phyloP scores from a whole-genome alignment of 37 sponge, comb jelly and placozoan genomes.

The Bolinopsis microptera region DNA sequence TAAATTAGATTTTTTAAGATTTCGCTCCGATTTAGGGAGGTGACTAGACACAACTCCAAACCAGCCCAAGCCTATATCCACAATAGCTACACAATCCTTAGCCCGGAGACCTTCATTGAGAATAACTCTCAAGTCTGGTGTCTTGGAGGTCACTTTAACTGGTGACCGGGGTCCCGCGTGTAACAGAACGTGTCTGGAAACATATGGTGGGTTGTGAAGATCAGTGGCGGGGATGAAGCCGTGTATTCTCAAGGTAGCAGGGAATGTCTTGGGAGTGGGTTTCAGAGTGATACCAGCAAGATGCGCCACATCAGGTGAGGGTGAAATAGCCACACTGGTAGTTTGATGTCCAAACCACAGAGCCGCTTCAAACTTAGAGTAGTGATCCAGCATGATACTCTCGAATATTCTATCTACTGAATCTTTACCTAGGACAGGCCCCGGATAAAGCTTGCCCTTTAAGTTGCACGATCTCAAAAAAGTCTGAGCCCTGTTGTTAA shows the following conservation, averaged over 20 bases:
- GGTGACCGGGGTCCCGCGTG: neutral
- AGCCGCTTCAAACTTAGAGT: slow-evolving; percentile 9
- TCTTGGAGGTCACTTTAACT: neutral
- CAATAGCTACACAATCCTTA: slow-evolving; percentile 38
- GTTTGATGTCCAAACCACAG: slow-evolving; percentile 51
- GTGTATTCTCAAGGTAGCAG: slow-evolving; percentile 23
- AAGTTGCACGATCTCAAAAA: neutral
- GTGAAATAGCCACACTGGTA: neutral
- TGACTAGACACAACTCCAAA: slow-evolving; percentile 27
- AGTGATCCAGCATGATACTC: slow-evolving; percentile 51
- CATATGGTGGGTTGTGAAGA: slow-evolving; percentile 44
- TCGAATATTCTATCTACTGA: slow-evolving; percentile 45
- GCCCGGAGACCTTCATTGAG: slow-evolving; percentile 38
- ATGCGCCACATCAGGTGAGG: neutral
- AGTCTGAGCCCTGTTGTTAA: neutral
- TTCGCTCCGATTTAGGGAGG: slow-evolving; percentile 60
- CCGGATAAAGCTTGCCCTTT: slow-evolving; percentile 13
- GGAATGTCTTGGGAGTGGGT: slow-evolving; percentile 38
- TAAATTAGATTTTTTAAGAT: slow-evolving; percentile 44
- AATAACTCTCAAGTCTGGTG: slow-evolving; percentile 22
- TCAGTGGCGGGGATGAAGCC: slow-evolving; percentile 46
- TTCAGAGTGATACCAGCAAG: neutral
- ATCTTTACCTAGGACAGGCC: slow-evolving; percentile 48
- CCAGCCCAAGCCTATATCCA: slow-evolving; percentile 33
- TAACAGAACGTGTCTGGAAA: slow-evolving; percentile 15